Evolutionary conservation across 2,888 invertebrate genomes (phyloP), one percentile per base, ranked within the genome.

Genomic region (Rambutsinella grinnellia): DNA sequence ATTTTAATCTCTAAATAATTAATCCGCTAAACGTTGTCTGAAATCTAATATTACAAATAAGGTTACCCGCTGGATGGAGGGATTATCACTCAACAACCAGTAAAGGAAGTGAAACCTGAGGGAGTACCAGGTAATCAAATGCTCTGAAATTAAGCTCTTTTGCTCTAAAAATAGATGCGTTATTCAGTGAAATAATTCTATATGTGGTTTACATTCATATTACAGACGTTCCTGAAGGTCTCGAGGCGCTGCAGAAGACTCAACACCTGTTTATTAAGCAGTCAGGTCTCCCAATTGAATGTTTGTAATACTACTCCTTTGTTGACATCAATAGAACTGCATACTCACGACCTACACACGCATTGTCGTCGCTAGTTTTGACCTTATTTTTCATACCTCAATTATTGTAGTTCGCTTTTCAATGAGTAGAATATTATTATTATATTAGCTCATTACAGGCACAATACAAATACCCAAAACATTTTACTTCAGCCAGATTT

Each of bases 231-330:
- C 80, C 80, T 10, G 78, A 80, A 61, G 80, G 80, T 15, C 74
- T 80, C n/a, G 78, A 76, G 49, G 78, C 78, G 19, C 65, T 80
- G 19, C 71, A 69, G 51, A 77, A 76, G 62, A 80, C 80, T 13
- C 69, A 78, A 27, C 80, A 80, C 56, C 74, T 80, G 49, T 80
- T 80, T 62, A 80, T 80, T 49, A 78, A 80, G 72, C 78, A 78
- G 72, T 80, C 80, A 80, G 80, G 80, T 80, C 78, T 69, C 60
- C 78, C 80, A 60, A 78, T 78, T 57, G 80, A 80, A 80, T 78
- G 80, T 80, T 78, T 78, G 80, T 78, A n/a, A n/a, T n/a, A 63
- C 57, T 70, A 58, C 19, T 58, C 58, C 36, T 63, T 58, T 65
- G 57, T 56, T 65, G 58, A 72, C 36, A 28, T 70, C 54, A 27